Conservation (phyloP, 2,888 invertebrate genomes). For the Pachliopta kotzebuea region DNA sequence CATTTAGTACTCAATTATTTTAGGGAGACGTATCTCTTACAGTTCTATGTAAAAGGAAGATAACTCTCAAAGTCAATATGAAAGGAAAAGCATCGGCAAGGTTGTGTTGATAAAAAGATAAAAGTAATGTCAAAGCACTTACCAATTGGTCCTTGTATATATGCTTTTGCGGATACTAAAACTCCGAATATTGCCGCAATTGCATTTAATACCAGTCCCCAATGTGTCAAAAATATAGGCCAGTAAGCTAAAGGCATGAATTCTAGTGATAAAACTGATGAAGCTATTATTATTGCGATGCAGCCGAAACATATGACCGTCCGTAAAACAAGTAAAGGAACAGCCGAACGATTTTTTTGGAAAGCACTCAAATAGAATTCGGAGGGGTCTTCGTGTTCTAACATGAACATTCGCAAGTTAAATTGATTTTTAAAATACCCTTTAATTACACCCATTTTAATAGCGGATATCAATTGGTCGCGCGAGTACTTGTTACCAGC, state of each 20-base stretch:
- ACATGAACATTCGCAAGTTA: slow-evolving; percentile 41
- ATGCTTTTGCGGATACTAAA: slow-evolving; percentile 47
- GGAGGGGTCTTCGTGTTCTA: slow-evolving; percentile 50
- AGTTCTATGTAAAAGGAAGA: no score
- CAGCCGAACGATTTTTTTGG: slow-evolving; percentile 50
- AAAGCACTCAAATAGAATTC: slow-evolving; percentile 59
- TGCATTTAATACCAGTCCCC: slow-evolving; percentile 60
- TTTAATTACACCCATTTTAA: slow-evolving; percentile 52
- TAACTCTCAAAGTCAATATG: no score
- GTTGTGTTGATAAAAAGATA: no score
- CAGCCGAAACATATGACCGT: slow-evolving; percentile 52
- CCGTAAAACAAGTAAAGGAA: slow-evolving; percentile 53
- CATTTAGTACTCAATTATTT: no score
- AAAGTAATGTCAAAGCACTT: slow-evolving; percentile 36
- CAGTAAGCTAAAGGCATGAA: slow-evolving; percentile 41
- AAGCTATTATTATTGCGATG: slow-evolving; percentile 49
- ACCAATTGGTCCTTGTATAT: slow-evolving; percentile 52
- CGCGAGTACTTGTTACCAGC: slow-evolving; percentile 5
- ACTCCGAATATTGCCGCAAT: slow-evolving; percentile 51
- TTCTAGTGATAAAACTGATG: slow-evolving; percentile 42
- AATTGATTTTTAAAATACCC: slow-evolving; percentile 57
- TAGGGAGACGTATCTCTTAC: no score
- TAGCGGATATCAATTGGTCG: slow-evolving; percentile 5
- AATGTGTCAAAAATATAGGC: slow-evolving; percentile 67
- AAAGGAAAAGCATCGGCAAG: no score